Evolutionary conservation across 2,888 invertebrate genomes (phyloP).

Genomic region (Cheilosia variabilis): DNA sequence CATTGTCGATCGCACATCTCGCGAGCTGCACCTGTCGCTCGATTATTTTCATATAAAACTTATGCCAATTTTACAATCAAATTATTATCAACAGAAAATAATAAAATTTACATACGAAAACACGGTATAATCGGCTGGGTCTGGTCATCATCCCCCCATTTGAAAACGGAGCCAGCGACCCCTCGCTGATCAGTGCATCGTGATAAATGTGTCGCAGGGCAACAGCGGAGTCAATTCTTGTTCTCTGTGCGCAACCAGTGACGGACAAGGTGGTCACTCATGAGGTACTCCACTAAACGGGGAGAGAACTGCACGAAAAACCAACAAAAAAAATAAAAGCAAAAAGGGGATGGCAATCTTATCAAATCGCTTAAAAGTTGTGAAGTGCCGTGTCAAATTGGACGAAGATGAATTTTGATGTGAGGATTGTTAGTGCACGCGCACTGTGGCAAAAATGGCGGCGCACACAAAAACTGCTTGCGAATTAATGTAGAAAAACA

Average conservation of each 20-base stretch:
- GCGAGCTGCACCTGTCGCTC: slow-evolving; percentile 59
- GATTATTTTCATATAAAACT: slow-evolving; percentile 75
- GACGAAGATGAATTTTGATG: slow-evolving; percentile 75
- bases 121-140: slow-evolving; percentile 35
- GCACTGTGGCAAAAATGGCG: slow-evolving; percentile 9
- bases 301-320: neutral
- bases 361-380: slow-evolving; percentile 72
- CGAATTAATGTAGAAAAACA: slow-evolving; percentile 39
- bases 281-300: slow-evolving; percentile 51
- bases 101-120: slow-evolving; percentile 65
- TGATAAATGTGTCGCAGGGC: slow-evolving; percentile 68
- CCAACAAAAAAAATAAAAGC: neutral
- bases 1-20: slow-evolving; percentile 38
- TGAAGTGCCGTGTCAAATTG: slow-evolving; percentile 75
- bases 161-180: slow-evolving; percentile 4
- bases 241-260: slow-evolving; percentile 63
- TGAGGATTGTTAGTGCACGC: slow-evolving; percentile 16
- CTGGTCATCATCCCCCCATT: slow-evolving; percentile 1
- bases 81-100: slow-evolving; percentile 69
- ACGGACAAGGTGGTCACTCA: slow-evolving; percentile 69
- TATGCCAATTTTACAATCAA: slow-evolving; percentile 74
- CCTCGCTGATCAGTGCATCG: slow-evolving; percentile 40
- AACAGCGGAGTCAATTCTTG: slow-evolving; percentile 70
- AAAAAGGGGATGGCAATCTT: slow-evolving; percentile 66
- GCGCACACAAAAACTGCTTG: slow-evolving; percentile 43